Conservation (phyloP, 2,888 invertebrate species). For the Aplocera efformata region DNA sequence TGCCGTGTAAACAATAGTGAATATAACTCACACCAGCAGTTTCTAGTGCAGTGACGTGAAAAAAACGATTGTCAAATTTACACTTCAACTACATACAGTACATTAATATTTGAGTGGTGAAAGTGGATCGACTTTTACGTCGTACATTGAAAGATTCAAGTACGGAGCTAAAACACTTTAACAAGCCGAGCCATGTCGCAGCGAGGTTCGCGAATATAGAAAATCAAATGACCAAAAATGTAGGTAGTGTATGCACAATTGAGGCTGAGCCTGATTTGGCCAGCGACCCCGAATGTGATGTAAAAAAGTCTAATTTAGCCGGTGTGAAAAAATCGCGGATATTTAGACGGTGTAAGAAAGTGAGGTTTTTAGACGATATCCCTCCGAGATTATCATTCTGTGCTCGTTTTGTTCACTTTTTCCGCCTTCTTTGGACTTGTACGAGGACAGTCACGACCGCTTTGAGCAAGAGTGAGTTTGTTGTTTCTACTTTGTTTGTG, state of each 20-base stretch:
- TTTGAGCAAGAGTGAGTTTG: constrained; percentile 52
- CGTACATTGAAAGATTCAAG: constrained; percentile 27
- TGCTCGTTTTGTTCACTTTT: constrained; percentile 53
- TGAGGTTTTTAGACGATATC: constrained; percentile 59
- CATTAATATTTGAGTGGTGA: too few relatives aligned
- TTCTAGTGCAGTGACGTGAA: too few relatives aligned
- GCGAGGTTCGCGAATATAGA: constrained; percentile 38
- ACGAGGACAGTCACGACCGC: constrained; percentile 51
- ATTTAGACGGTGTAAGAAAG: constrained; percentile 57
- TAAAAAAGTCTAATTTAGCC: constrained; percentile 59
- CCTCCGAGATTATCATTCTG: constrained; percentile 45
- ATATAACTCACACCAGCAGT: constrained; percentile 15
- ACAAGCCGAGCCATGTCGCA: constrained; percentile 33
- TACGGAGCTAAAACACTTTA: constrained; percentile 50
- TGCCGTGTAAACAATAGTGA: constrained; percentile 39
- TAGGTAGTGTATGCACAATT: constrained; percentile 35
- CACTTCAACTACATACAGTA: too few relatives aligned
- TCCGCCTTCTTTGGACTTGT: constrained; percentile 57
- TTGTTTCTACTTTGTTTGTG: constrained; percentile 27
- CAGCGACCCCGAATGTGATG: constrained; percentile 46
- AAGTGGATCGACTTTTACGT: too few relatives aligned
- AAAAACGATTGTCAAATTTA: too few relatives aligned
- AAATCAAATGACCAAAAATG: constrained; percentile 50
- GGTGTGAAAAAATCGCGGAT: constrained; percentile 49
- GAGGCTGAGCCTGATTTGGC: constrained; percentile 30